phyloP scores from a whole-genome alignment of 2,113 vertebrate genomes.

The Mormyrus lacerda region DNA sequence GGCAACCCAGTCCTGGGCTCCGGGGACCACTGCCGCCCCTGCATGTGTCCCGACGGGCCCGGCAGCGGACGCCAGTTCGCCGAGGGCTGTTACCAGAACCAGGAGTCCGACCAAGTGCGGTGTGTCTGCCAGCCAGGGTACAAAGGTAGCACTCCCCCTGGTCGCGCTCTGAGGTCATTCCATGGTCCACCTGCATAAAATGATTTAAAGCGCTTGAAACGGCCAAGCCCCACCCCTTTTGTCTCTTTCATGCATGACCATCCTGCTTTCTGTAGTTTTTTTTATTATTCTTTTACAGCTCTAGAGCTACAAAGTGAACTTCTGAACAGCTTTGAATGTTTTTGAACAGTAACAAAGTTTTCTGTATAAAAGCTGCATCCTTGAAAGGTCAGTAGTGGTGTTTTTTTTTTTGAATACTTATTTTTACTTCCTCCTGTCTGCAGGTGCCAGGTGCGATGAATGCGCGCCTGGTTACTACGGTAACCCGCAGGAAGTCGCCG shows the following conservation, averaged over 20 bases:
- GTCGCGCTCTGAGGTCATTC: background rate
- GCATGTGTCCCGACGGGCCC: conserved; percentile 85
- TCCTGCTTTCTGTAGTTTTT: background rate
- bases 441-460: conserved; percentile 82
- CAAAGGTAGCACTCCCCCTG: conserved; percentile 64
- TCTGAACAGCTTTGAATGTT: background rate
- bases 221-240: background rate
- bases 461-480: conserved; percentile 87
- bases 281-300: background rate
- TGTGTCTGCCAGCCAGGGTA: conserved; percentile 81
- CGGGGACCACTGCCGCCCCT: conserved; percentile 88
- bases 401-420: background rate
- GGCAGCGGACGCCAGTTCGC: conserved; percentile 80
- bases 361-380: background rate
- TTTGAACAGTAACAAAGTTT: background rate
- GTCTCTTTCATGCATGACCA: background rate
- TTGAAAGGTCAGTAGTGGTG: background rate
- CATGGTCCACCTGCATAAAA: background rate
- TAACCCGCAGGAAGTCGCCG: conserved; percentile 63
- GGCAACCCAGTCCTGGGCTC: conserved; percentile 84
- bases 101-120: conserved; percentile 63
- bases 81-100: conserved; percentile 75
- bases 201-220: background rate
- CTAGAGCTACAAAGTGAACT: background rate
- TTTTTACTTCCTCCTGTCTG: background rate